Evolutionary conservation across 2,888 invertebrate species (phyloP), one percentile per base, ranked within the genome.

Genomic region (Homarus gammarus): DNA sequence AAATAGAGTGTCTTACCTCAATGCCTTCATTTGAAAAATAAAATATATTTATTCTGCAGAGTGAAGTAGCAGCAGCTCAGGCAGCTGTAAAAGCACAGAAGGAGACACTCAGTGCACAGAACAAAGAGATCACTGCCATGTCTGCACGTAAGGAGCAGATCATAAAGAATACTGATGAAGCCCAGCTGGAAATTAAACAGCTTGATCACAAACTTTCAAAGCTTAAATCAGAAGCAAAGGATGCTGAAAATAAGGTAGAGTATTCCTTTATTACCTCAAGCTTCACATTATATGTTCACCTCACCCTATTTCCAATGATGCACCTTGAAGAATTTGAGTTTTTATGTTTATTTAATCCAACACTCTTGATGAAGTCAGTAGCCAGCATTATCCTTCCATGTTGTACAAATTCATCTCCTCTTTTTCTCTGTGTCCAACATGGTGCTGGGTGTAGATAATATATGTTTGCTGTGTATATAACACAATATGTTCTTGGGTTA

Each of bases 101-200:
- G 93, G 95, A 95, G 0, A 94, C 95, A 79, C 96, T 97, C 64
- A 95, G 96, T 36, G 94, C 95, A 49, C 96, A 96, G 92, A 97
- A 96, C 93, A 95, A 95, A 92, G 96, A 96, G 92, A 95, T 97
- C 27, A 95, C 96, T 87, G 94, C 94, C 40, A 95, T 96, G 81
- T 93, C 94, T 3, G 93, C 94, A 0, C 95, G 95, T 92, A 97
- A 96, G 93, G 97, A 97, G 18, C 95, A 95, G 87, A 94, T 97
- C 87, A 93, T 94, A 22, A 95, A 96, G 92, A 93, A 94, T 83
- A 95, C 94, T 44, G 90, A 92, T 31, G 93, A 93, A 75, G 90
- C 91, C 2, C 92, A 93, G 82, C 92, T 94, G 27, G 93, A 94
- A 90, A 93, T 94, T n/a, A 94, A 94, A 92, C 94, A 94, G 90